phyloP scores from a whole-genome alignment of 1,140 invertebrate genomes.

The Linepithema humile region DNA sequence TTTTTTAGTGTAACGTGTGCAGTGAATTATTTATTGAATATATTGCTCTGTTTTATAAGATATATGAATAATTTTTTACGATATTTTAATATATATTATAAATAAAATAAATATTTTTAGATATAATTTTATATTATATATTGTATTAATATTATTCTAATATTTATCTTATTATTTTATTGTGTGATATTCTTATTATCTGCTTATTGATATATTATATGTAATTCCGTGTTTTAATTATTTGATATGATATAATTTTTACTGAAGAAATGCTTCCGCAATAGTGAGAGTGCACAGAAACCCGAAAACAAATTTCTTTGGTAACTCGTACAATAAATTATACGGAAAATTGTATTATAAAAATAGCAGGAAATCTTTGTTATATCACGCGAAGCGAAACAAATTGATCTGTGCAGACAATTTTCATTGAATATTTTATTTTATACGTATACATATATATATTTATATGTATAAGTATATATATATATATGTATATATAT shows the following conservation, averaged over 20 bases:
- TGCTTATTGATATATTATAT: background rate
- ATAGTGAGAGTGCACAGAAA: conserved; percentile 33
- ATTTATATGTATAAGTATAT: no score
- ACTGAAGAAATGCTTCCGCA: conserved; percentile 19
- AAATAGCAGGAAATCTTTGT: conserved; percentile 2
- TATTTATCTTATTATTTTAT: background rate
- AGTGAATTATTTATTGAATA: background rate
- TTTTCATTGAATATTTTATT: background rate
- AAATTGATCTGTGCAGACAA: background rate
- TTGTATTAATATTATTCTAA: no score
- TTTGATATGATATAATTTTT: background rate
- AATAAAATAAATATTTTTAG: no score
- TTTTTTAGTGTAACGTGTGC: background rate
- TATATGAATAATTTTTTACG: background rate
- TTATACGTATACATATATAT: no score
- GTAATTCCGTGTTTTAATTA: background rate
- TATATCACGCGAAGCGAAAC: conserved; percentile 16
- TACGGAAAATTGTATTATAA: background rate
- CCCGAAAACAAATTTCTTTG: conserved; percentile 9
- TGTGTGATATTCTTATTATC: background rate
- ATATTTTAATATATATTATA: background rate
- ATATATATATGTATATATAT: no score
- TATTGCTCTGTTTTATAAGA: background rate
- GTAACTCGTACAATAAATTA: background rate
- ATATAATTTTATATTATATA: background rate